These are phyloP conservation scores for Platycheirus albimanus DNA, from an alignment of 2,888 invertebrate genomes.

Conservation along the genomic window DNA sequence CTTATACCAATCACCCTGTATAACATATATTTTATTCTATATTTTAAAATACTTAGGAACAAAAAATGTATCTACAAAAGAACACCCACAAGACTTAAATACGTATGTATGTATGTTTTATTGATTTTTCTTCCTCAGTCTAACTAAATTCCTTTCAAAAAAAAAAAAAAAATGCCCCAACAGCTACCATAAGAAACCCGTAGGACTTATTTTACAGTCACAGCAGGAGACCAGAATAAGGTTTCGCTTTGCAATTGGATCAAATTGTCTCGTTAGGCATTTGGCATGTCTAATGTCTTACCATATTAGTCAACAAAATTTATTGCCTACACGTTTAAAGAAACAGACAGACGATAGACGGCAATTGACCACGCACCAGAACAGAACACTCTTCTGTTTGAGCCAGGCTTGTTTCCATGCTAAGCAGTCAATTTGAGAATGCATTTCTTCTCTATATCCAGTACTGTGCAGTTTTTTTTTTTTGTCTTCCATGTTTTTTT, in stretches of 20 bases:
- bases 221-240: slow-evolving; percentile 18
- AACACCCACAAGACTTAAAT: too few relatives aligned
- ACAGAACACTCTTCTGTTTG: slow-evolving; percentile 40
- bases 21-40: too few relatives aligned
- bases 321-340: slow-evolving; percentile 65
- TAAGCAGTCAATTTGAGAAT: slow-evolving; percentile 62
- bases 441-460: slow-evolving; percentile 54
- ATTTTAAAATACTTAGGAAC: too few relatives aligned
- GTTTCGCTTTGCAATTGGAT: slow-evolving; percentile 59
- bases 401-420: slow-evolving; percentile 58
- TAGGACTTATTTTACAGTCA: slow-evolving; percentile 7
- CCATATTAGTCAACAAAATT: slow-evolving; percentile 71
- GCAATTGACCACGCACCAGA: slow-evolving; percentile 65
- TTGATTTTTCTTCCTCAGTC: not conserved
- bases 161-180: not conserved
- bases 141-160: not conserved
- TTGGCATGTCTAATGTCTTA: slow-evolving; percentile 67
- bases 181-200: not conserved
- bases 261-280: slow-evolving; percentile 70
- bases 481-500: slow-evolving; percentile 27
- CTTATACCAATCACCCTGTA: too few relatives aligned
- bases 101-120: too few relatives aligned
- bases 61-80: too few relatives aligned
- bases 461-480: slow-evolving; percentile 40
- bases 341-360: slow-evolving; percentile 66